phyloP scores from a whole-genome alignment of 2,113 vertebrate species.

The Ailuropoda melanoleuca region DNA sequence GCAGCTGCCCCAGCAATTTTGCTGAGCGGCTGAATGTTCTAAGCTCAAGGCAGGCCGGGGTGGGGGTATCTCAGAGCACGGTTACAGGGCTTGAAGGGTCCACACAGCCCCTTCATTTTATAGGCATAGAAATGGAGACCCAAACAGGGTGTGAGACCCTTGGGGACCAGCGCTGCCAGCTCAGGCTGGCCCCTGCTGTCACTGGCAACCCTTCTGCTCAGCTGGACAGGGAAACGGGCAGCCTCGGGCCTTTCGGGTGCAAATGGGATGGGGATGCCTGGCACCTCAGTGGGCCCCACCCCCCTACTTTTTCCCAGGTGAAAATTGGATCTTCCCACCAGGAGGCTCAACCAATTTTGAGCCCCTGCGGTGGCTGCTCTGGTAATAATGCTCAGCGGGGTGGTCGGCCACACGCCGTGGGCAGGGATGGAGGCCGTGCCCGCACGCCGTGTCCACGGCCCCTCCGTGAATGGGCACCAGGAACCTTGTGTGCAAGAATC shows the following conservation, averaged over 20 bases:
- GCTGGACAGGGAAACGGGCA: neutral
- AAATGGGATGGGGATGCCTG: neutral
- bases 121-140: neutral
- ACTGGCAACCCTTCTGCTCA: neutral
- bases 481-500: neutral
- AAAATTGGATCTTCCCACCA: slow-evolving; percentile 61
- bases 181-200: neutral
- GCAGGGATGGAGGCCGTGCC: neutral
- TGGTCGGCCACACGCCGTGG: accelerated
- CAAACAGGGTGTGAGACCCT: neutral
- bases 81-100: neutral
- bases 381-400: neutral
- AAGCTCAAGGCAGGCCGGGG: neutral
- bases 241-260: neutral
- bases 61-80: neutral
- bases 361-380: neutral
- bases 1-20: neutral
- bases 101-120: neutral
- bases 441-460: accelerated
- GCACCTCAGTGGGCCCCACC: neutral
- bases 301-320: neutral
- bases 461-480: accelerated
- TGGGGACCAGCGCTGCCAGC: accelerated
- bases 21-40: neutral
- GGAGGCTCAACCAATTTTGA: slow-evolving; percentile 44